phyloP scores from a whole-genome alignment of 2,113 vertebrate species.

The Xyliphius kryptos region DNA sequence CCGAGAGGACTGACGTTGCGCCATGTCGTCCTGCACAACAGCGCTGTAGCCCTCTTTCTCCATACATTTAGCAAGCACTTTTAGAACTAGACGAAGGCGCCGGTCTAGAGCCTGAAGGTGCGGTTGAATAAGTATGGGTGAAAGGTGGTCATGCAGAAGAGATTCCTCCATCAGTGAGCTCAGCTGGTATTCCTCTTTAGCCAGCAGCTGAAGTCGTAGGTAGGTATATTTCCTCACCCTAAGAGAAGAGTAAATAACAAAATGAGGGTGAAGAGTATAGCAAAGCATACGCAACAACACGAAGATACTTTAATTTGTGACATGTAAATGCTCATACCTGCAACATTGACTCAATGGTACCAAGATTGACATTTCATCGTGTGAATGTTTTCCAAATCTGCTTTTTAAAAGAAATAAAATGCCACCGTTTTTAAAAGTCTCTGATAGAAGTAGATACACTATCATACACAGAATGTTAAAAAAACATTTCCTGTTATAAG shows the following conservation, averaged over 20 bases:
- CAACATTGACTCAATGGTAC: constrained; percentile 93
- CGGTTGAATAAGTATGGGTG: constrained; percentile 76
- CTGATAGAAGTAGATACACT: too few species aligned
- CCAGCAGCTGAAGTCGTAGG: constrained; percentile 84
- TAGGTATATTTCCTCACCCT: constrained; percentile 89
- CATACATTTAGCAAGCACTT: constrained; percentile 76
- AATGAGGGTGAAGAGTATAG: too few species aligned
- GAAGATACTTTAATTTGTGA: too few species aligned
- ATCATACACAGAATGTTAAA: too few species aligned
- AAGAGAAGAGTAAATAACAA: neutral
- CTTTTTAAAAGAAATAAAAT: too few species aligned
- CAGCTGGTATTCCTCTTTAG: constrained; percentile 85
- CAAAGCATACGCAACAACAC: too few species aligned
- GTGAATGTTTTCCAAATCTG: constrained; percentile 94
- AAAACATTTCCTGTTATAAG: too few species aligned
- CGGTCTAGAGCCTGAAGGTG: constrained; percentile 92
- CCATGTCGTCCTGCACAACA: constrained; percentile 82
- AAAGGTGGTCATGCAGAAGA: constrained; percentile 74
- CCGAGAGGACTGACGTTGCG: constrained; percentile 56
- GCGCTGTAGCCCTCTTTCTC: constrained; percentile 74
- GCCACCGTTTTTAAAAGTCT: too few species aligned
- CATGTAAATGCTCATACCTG: constrained; percentile 77
- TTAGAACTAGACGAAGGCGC: constrained; percentile 78
- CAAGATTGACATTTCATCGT: constrained; percentile 92
- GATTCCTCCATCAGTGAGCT: constrained; percentile 90